Conservation (phyloP, 2,797 vertebrate species). For the Etheostoma perlongum region DNA sequence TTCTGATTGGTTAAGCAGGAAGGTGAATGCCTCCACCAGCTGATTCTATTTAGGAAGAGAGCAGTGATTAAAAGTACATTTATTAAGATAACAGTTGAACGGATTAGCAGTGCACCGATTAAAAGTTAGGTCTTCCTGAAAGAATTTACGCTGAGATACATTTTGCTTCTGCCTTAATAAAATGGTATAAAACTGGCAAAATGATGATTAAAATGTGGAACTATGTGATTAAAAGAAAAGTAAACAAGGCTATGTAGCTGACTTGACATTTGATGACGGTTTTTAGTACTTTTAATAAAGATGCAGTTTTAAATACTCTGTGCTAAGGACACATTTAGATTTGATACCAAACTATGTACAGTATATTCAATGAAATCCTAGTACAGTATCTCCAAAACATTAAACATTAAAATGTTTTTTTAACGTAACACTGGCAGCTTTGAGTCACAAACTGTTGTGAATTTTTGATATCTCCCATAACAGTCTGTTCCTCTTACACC, state of each 20-base stretch:
- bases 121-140: no score
- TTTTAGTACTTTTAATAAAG: not conserved
- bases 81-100: no score
- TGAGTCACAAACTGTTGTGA: no score
- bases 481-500: not conserved
- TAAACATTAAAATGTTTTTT: not conserved
- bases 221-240: not conserved
- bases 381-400: not conserved
- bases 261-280: not conserved
- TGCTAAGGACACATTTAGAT: not conserved
- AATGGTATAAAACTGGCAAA: not conserved
- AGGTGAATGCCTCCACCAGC: no score
- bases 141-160: no score
- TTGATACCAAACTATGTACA: no score
- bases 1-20: no score
- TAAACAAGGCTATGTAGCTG: not conserved
- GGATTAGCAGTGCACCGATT: no score
- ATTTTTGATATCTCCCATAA: not conserved
- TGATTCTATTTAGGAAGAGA: no score
- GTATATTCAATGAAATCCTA: not conserved
- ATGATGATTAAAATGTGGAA: not conserved
- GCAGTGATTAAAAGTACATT: no score
- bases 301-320: not conserved
- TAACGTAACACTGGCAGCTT: no score
- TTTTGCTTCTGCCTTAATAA: not conserved